Conservation (phyloP, 2,888 invertebrate genomes). For the Crocallis elinguaria region DNA sequence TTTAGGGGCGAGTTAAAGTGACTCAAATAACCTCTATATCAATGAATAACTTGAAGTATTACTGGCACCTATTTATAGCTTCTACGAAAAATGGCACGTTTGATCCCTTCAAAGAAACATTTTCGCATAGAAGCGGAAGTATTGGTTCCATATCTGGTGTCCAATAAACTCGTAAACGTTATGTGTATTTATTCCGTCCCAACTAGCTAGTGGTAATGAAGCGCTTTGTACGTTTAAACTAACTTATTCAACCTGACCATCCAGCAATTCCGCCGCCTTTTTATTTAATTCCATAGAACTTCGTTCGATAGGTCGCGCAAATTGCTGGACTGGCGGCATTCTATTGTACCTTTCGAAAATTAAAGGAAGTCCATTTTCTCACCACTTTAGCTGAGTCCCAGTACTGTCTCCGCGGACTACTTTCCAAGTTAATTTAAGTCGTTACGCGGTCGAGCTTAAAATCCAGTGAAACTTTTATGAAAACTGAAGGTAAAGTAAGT, state of each 20-base stretch:
- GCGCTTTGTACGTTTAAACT: slow-evolving; percentile 19
- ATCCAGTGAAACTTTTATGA: slow-evolving; percentile 47
- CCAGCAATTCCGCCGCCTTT: slow-evolving; percentile 45
- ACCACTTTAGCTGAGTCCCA: slow-evolving; percentile 48
- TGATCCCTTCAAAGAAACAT: too few species aligned
- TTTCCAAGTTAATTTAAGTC: slow-evolving; percentile 57
- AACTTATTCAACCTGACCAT: slow-evolving; percentile 50
- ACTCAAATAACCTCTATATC: too few species aligned
- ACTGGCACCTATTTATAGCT: too few species aligned
- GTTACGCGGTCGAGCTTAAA: slow-evolving; percentile 40
- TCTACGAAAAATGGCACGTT: too few species aligned
- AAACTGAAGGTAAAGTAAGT: slow-evolving; percentile 36
- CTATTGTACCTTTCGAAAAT: slow-evolving; percentile 61
- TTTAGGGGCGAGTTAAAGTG: too few species aligned
- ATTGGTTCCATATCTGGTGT: too few species aligned
- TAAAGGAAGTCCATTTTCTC: slow-evolving; percentile 66
- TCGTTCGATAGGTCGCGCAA: slow-evolving; percentile 58
- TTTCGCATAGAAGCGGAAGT: too few species aligned
- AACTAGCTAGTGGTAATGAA: slow-evolving; percentile 17
- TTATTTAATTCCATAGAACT: slow-evolving; percentile 64
- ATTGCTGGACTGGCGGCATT: slow-evolving; percentile 58
- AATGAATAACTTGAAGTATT: too few species aligned
- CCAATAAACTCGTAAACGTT: too few species aligned
- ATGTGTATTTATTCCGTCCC: background rate
- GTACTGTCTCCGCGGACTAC: slow-evolving; percentile 41